These are phyloP conservation scores for Cephonodes hylas DNA, from an alignment of 2,888 invertebrate species.

Conservation along the genomic window DNA sequence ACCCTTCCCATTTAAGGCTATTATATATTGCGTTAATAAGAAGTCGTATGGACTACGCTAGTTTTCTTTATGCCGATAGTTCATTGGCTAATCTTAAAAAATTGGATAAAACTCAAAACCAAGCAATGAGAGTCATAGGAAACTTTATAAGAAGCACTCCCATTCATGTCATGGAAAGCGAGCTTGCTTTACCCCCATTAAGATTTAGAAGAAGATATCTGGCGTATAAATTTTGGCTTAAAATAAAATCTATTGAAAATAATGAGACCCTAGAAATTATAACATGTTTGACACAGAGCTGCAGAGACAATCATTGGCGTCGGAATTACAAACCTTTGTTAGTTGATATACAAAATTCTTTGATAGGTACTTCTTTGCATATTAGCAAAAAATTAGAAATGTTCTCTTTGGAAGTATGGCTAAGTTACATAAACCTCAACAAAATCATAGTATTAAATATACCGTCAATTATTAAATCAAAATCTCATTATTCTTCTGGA, in stretches of 20 bases:
- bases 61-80: background rate
- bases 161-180: background rate
- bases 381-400: too few relatives aligned
- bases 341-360: background rate
- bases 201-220: background rate
- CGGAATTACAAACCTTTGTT: background rate
- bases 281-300: too few relatives aligned
- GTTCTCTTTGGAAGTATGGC: too few relatives aligned
- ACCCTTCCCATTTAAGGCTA: background rate
- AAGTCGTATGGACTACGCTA: background rate
- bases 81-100: too few relatives aligned
- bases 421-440: background rate
- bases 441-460: background rate
- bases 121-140: background rate
- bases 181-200: background rate
- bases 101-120: too few relatives aligned
- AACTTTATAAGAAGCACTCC: background rate
- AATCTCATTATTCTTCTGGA: background rate
- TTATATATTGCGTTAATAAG: background rate
- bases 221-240: background rate
- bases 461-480: background rate
- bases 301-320: background rate
- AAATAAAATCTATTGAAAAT: background rate
- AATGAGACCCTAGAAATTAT: too few relatives aligned
- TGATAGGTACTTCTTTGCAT: background rate